Evolutionary conservation across 1,140 invertebrate species (phyloP), one percentile per base, ranked within the genome.

Genomic region (Cepaea nemoralis): DNA sequence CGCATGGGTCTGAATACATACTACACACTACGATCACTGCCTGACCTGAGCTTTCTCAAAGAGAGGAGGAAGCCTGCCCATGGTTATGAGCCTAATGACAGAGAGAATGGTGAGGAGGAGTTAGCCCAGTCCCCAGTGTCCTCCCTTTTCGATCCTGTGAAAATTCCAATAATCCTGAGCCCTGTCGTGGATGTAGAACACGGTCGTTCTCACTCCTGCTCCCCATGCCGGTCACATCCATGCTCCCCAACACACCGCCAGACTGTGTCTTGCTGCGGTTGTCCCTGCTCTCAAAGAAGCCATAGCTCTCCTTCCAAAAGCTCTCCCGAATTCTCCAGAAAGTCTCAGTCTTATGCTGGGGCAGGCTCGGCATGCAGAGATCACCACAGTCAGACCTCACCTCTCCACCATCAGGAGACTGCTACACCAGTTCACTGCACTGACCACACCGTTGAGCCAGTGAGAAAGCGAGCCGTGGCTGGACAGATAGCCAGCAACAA

Each of bases 11-110:
- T 80, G 63, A 83, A 80, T 33, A 79, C 78, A 50, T 87, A 85
- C 77, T 89, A 89, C 79, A 86, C 87, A 10, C 84, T 87, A 45
- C 83, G 85, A 35, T 89, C 89, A 55, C 77, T 90, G 37, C 89
- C 89, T 39, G 89, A 90, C 69, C 81, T 90, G 19, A 87, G 83
- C 33, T 89, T 89, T 70, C 75, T 88, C 50, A 77, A 85, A 10
- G 82, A 74, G 27, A 70, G 77, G 59, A 35, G 45, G 31, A 82
- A 71, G 19, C 50, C 70, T 19, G 1, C 6, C 69, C n/a, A 33
- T 5, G n/a, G 6, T 24, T 55, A 14, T 22, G 39, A 24, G 19
- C 31, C 33, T 37, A 40, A 59, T 45, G 63, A 42, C 3, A 24
- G 82, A 24, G 80, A 81, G 10, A 45, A 66, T 12, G 71, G 45